Evolutionary conservation across 1,140 invertebrate species (phyloP).

Genomic region (Leptinotarsa texana): DNA sequence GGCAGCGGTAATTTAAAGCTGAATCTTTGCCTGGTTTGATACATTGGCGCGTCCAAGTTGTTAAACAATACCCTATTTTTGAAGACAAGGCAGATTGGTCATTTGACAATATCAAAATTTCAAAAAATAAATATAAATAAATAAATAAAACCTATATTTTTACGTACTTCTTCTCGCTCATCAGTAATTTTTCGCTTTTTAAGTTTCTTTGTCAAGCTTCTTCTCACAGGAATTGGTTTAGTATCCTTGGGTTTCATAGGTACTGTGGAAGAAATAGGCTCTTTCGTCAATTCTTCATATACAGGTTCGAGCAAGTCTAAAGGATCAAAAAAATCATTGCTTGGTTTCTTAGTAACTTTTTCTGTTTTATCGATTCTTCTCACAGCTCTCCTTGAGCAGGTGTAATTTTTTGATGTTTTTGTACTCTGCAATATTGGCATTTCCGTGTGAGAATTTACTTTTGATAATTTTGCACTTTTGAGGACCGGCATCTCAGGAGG

Average conservation of each 20-base stretch:
- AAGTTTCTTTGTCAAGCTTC: slow-evolving; percentile 23
- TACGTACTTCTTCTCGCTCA: slow-evolving; percentile 37
- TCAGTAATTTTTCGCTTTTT: slow-evolving; percentile 34
- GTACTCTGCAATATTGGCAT: slow-evolving; percentile 10
- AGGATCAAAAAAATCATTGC: slow-evolving; percentile 42
- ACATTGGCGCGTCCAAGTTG: no score
- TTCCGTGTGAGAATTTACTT: slow-evolving; percentile 6
- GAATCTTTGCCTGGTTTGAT: no score
- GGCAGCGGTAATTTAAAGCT: no score
- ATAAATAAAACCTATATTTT: neutral
- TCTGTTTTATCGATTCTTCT: slow-evolving; percentile 18
- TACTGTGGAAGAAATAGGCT: slow-evolving; percentile 24
- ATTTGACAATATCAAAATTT: no score
- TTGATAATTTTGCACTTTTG: slow-evolving; percentile 17
- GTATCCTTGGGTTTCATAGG: slow-evolving; percentile 1
- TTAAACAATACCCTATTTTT: no score
- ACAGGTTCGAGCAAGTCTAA: slow-evolving; percentile 44
- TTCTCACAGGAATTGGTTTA: slow-evolving; percentile 25
- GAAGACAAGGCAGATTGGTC: no score
- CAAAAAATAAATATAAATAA: no score
- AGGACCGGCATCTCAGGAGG: slow-evolving; percentile 20
- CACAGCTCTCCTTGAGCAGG: neutral
- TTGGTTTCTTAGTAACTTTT: slow-evolving; percentile 26
- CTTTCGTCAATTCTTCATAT: slow-evolving; percentile 46
- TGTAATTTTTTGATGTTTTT: neutral